These are phyloP conservation scores for Theretra japonica DNA, from an alignment of 2,888 invertebrate species.

Conservation along the genomic window DNA sequence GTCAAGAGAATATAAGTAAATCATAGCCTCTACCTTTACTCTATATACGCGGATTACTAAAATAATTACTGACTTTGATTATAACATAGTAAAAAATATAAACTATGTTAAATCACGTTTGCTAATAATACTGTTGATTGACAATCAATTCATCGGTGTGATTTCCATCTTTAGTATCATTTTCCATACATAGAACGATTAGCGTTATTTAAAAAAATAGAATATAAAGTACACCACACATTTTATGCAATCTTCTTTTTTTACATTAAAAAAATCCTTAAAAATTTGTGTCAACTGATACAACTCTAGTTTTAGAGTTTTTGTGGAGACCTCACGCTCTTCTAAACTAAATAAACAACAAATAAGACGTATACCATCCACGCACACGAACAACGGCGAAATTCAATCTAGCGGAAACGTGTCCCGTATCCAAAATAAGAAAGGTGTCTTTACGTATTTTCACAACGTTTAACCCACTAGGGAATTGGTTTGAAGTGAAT, in stretches of 20 bases:
- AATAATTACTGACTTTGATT: too few species aligned
- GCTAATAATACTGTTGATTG: too few species aligned
- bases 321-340: neutral
- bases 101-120: too few species aligned
- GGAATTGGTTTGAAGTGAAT: slow-evolving; percentile 15
- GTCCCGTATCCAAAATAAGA: slow-evolving; percentile 28
- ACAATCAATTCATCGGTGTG: too few species aligned
- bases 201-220: too few species aligned
- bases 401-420: slow-evolving; percentile 26
- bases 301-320: neutral
- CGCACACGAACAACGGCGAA: slow-evolving; percentile 17
- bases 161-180: too few species aligned
- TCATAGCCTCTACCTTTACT: too few species aligned
- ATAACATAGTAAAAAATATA: too few species aligned
- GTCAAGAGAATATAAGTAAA: too few species aligned
- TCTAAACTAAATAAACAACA: slow-evolving; percentile 18
- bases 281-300: neutral
- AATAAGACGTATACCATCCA: slow-evolving; percentile 25
- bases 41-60: too few species aligned
- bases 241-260: neutral
- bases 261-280: neutral
- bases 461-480: neutral
- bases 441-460: slow-evolving; percentile 22
- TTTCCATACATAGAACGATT: too few species aligned
- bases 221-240: too few species aligned